Evolutionary conservation across 2,113 vertebrate species (phyloP), one percentile per base, ranked within the genome.

Genomic region (Antechinus stuartii): DNA sequence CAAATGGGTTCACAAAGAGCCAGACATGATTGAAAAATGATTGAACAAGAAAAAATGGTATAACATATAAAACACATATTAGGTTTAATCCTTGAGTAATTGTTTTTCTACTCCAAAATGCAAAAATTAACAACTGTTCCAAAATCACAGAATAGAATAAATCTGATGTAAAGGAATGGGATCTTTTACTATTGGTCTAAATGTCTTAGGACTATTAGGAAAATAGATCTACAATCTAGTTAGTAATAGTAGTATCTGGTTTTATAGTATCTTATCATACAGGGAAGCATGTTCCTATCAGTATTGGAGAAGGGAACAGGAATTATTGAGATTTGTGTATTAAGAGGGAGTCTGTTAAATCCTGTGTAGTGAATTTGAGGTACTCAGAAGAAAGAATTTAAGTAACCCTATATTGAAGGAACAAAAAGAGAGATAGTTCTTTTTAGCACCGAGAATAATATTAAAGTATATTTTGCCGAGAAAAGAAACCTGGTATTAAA

Each of bases 171-270:
- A 96, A 95, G 92, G 93, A 93, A 94, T 93, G 92, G 95, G 96
- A 93, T 90, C 93, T 96, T 92, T 94, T 93, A 1, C 50, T 96
- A 68, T 95, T 95, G 92, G 91, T 97, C 95, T 89, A 96, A 97
- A 98, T 97, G 92, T 95, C 95, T 94, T 56, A 46, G 55, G 96
- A 84, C 92, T 94, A 96, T 96, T 94, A 95, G 97, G 95, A 97
- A 97, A 96, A 89, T 90, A 84, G 16, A 1, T 19, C 55, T 93
- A 89, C 57, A 9, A 91, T 96, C 95, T 57, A 19, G 96, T 97
- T 97, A 96, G 96, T 93, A 94, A 94, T 52, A 94, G 95, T 96
- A 94, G 92, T 94, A 89, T 96, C 54, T 6, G 30, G 90, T 93
- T 98, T 97, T 97, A 42, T 91, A 61, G 92, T 96, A 97, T 50